A percentile compares a stretch with the other conserved stretches of the same genome.
These are phyloP conservation scores for Dynastes hyllus DNA, from an alignment of 2,888 invertebrate species.

Conservation along the genomic window DNA sequence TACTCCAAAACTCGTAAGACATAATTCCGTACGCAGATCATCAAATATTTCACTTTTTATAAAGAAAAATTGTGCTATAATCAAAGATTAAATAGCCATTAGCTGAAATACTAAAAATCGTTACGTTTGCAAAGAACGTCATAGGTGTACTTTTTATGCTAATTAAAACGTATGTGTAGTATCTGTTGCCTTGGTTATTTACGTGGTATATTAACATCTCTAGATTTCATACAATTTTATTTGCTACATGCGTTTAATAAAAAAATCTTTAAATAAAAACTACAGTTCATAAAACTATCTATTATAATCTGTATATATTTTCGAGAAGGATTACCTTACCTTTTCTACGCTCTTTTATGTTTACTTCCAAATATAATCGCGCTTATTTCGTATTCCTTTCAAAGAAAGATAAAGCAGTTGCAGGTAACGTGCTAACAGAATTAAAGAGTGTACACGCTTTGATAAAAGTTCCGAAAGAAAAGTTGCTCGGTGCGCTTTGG, in stretches of 20 bases:
- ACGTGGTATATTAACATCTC: not conserved
- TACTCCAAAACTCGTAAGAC: constrained; percentile 13
- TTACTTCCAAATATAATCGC: too few relatives aligned
- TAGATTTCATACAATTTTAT: too few relatives aligned
- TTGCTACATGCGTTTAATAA: too few relatives aligned
- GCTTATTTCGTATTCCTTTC: too few relatives aligned
- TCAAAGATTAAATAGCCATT: not conserved
- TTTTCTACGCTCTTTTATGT: too few relatives aligned
- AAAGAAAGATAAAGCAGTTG: constrained; percentile 21
- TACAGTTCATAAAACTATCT: too few relatives aligned
- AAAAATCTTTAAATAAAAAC: too few relatives aligned
- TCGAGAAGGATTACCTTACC: too few relatives aligned
- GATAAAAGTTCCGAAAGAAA: constrained; percentile 28
- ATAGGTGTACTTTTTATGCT: not conserved
- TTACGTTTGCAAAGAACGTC: not conserved
- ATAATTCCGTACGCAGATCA: constrained; percentile 17
- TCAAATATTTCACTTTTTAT: constrained; percentile 25
- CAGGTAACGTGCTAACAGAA: constrained; percentile 15
- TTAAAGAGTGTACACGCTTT: constrained; percentile 28
- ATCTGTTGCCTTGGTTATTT: not conserved
- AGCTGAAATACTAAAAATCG: not conserved
- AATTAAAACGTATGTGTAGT: not conserved
- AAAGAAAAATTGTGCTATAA: constrained; percentile 1
- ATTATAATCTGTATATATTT: too few relatives aligned
- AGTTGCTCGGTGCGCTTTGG: constrained; percentile 20